Evolutionary conservation across 2,888 invertebrate genomes (phyloP), one percentile per base, ranked within the genome.

Genomic region (Melanchra persicariae): DNA sequence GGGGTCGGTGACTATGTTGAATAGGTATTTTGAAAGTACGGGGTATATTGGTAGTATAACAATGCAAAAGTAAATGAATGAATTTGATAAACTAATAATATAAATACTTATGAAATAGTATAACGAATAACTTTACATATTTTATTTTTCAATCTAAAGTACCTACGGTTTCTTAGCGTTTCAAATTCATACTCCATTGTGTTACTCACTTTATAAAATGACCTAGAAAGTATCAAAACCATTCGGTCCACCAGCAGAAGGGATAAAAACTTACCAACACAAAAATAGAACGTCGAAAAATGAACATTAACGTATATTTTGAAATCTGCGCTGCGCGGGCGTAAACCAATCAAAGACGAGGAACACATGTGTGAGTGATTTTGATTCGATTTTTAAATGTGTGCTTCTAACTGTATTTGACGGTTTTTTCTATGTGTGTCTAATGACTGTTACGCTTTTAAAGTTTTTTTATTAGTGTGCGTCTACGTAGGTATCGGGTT

Each of bases 281-380:
- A 95, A 95, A 95, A 96, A 95, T 95, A 96, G 95, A 94, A 88
- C 88, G 90, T 85, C 90, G 93, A 94, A 94, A 94, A 94, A 94
- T 94, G 91, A 90, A 90, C 90, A 92, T 92, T 92, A 90, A 88
- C 88, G 88, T 90, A 89, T 90, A 91, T 90, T 91, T 91, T 88
- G 88, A 89, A 89, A 87, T 84, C 74, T 82, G 85, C 72, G 82
- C 78, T 80, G 85, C 83, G 89, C 83, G 64, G 47, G 85, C 83
- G 85, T 54, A 61, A 54, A 79, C 95, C 93, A 95, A 95, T 92
- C 88, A 71, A 78, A 77, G 74, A 22, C 68, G 65, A 52, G 80
- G 43, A 30, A 55, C 61, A 51, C 61, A n/a, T 88, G 91, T 92
- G 89, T 87, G 91, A 61, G 89, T 87, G 66, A 12, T 66, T 81